Evolutionary conservation across 2,797 vertebrate species (phyloP).

Genomic region (Rallus crepitans): DNA sequence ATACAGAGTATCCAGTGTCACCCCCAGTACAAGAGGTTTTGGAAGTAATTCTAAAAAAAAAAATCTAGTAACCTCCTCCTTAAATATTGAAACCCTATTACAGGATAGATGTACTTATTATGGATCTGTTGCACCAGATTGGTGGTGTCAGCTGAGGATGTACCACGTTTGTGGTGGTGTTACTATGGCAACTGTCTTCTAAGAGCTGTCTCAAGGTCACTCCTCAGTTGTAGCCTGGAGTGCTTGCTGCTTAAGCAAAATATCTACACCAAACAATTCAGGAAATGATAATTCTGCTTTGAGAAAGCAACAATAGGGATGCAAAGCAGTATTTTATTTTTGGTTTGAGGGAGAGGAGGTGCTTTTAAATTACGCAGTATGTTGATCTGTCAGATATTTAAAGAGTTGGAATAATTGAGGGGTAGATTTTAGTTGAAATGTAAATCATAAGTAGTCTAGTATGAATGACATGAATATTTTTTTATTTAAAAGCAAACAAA

Average conservation of each 20-base stretch:
- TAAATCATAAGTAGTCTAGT: background rate
- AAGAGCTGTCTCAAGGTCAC: slow-evolving; percentile 88
- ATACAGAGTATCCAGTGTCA: background rate
- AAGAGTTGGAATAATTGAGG: background rate
- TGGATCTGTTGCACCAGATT: slow-evolving; percentile 68
- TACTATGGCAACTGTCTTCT: slow-evolving; percentile 84
- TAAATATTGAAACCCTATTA: background rate
- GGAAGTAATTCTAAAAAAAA: background rate
- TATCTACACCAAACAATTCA: slow-evolving; percentile 46
- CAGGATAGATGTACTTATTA: slow-evolving; percentile 1
- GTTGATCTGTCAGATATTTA: background rate
- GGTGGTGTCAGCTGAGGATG: slow-evolving; percentile 75
- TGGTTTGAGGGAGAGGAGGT: background rate
- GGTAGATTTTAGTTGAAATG: background rate
- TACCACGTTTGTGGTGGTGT: slow-evolving; percentile 79
- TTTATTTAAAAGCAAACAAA: background rate
- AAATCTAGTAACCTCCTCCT: background rate
- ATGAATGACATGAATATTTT: background rate
- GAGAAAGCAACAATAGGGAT: slow-evolving; percentile 5
- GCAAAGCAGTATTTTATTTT: background rate
- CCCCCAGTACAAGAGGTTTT: background rate
- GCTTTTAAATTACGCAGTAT: background rate
- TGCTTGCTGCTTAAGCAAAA: slow-evolving; percentile 78
- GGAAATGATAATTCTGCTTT: slow-evolving; percentile 43
- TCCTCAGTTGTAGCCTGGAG: slow-evolving; percentile 76